Percentiles rank a stretch among this genome's conserved stretches.
phyloP scores from a whole-genome alignment of 2,888 invertebrate species.

The Ceriagrion tenellum region DNA sequence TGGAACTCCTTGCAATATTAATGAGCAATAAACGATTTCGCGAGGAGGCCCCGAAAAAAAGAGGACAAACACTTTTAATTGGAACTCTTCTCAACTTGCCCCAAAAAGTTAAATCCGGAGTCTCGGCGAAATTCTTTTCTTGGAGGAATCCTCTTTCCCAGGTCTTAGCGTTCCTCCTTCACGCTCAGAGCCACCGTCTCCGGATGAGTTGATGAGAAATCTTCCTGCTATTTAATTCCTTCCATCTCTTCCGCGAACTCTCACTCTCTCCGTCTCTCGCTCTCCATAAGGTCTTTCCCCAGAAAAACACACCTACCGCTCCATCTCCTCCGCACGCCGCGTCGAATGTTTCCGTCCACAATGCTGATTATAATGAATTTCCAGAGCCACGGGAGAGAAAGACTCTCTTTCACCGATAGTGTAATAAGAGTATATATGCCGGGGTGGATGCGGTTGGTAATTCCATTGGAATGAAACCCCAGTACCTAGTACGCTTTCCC shows the following conservation, averaged over 20 bases:
- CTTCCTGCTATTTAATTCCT: not conserved
- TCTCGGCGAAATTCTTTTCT: not conserved
- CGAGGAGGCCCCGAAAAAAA: constrained; percentile 6
- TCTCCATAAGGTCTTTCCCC: not conserved
- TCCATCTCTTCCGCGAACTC: not conserved
- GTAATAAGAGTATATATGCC: too few relatives aligned
- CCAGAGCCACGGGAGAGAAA: not conserved
- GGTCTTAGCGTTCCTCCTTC: not conserved
- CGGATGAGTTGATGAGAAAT: constrained; percentile 1
- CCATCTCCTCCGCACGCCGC: not conserved
- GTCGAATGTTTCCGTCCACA: not conserved
- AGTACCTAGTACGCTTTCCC: not conserved
- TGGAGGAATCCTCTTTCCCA: not conserved
- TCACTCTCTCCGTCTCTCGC: not conserved
- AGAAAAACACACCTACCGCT: not conserved
- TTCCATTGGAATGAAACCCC: not conserved
- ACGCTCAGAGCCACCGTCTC: not conserved
- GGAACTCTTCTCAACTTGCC: constrained; percentile 7
- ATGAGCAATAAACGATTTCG: constrained; percentile 24
- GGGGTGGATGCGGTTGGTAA: not conserved
- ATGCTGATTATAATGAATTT: not conserved
- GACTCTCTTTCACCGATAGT: not conserved
- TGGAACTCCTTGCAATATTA: not conserved
- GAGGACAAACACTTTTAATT: constrained; percentile 31
- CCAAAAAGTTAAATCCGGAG: not conserved